Evolutionary conservation across 2,888 invertebrate genomes (phyloP), one percentile per base, ranked within the genome.

Genomic region (Archaeoteleia sp.): DNA sequence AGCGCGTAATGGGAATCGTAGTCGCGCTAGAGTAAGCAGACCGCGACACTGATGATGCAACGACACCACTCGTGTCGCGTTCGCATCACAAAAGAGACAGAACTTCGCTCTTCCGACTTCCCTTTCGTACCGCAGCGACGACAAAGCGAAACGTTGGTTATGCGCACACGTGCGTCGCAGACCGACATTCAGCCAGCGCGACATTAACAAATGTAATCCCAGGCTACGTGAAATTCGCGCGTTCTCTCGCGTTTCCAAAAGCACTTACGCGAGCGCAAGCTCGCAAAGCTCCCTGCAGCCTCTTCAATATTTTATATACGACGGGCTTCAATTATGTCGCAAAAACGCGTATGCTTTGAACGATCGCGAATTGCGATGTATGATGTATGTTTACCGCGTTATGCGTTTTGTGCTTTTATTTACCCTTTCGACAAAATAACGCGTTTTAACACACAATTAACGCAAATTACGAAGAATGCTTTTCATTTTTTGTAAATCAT

Each of bases 151-250:
- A 30, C 35, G 39, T 13, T 35, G 10, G 14, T 25, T 29, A 54
- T 42, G 48, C 32, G 53, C 51, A 25, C 35, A 30, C 32, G 48
- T 43, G 40, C 65, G 46, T 17, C 40, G 27, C 32, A n/a, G n/a
- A n/a, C n/a, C n/a, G n/a, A n/a, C n/a, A n/a, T n/a, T n/a, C n/a
- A 30, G 3, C 4, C 27, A 23, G 37, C 30, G 25, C 30, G 27
- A 34, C 45, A 25, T 54, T 70, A 66, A 60, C 70, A 58, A 62
- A 48, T 49, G 62, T 39, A 62, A 69, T 69, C 37, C 29, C 46
- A 20, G 32, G 9, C 29, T 45, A 46, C 43, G 61, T 53, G 53
- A 57, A n/a, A 65, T 62, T 55, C 65, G 51, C 48, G 42, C 45
- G 43, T 57, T 25, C 61, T 54, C 15, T 14, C 25, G 43, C 51